Conservation (phyloP, 2,797 vertebrate species). For the Chrosomus eos region DNA sequence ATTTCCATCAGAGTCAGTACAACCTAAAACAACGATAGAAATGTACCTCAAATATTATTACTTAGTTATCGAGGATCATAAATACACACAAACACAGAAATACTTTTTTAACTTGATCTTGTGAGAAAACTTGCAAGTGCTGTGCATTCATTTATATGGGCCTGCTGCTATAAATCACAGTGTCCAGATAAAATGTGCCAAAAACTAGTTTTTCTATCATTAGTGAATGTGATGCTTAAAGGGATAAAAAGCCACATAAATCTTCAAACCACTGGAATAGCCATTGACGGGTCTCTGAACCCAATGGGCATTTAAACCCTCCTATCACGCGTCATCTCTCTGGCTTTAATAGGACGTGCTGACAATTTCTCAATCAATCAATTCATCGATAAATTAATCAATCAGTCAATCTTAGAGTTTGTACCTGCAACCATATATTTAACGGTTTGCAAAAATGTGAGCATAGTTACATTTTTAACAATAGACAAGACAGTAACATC, state of each 20-base stretch:
- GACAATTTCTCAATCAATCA: background rate
- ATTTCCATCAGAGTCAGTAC: background rate
- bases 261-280: background rate
- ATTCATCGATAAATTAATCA: too few species aligned
- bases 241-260: background rate
- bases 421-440: background rate
- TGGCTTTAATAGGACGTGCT: background rate
- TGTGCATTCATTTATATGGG: background rate
- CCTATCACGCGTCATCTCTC: background rate
- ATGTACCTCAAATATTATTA: background rate
- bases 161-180: background rate
- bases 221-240: background rate
- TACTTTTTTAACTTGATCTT: background rate
- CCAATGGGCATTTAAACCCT: background rate
- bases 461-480: background rate
- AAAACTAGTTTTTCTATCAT: background rate
- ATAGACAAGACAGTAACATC: background rate
- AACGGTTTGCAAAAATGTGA: background rate
- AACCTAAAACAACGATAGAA: background rate
- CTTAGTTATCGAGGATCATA: background rate
- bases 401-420: background rate
- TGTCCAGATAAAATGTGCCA: background rate
- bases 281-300: background rate
- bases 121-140: background rate
- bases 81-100: background rate